A percentile compares a stretch with the other conserved stretches of the same genome.
These are phyloP conservation scores for Amblyopsis rosae DNA, from an alignment of 2,113 vertebrate genomes.

Conservation along the genomic window DNA sequence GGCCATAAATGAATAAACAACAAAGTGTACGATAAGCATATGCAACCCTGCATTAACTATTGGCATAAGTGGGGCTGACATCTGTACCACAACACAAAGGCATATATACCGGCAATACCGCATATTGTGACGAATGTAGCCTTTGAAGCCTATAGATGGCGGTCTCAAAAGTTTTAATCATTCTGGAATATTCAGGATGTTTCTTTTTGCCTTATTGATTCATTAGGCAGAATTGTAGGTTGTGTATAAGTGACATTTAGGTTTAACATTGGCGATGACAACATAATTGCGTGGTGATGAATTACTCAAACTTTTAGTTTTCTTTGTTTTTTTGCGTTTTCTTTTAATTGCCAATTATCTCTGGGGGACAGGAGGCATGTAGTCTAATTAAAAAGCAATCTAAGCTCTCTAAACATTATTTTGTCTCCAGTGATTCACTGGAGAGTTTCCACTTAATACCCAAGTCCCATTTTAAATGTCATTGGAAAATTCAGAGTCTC, in stretches of 20 bases:
- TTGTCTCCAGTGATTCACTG: conserved; percentile 27
- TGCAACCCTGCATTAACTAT: neutral
- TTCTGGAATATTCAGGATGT: neutral
- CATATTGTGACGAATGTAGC: neutral
- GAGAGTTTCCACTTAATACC: conserved; percentile 46
- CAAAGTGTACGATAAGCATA: conserved; percentile 8
- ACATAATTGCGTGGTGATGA: conserved; percentile 46
- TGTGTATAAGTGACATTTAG: conserved; percentile 9
- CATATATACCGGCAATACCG: too few relatives aligned
- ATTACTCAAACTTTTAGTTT: conserved; percentile 55
- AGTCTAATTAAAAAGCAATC: conserved; percentile 72
- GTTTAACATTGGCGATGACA: conserved; percentile 24
- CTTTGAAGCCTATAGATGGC: neutral
- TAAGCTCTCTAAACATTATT: conserved; percentile 61
- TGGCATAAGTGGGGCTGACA: too few relatives aligned
- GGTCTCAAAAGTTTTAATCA: neutral
- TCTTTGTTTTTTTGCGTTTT: neutral
- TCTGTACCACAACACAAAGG: too few relatives aligned
- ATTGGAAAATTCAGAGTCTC: too few relatives aligned
- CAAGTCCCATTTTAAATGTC: conserved; percentile 42
- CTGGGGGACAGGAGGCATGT: conserved; percentile 45
- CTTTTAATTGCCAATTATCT: conserved; percentile 60
- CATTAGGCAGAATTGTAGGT: conserved; percentile 20
- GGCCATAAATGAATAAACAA: conserved; percentile 32
- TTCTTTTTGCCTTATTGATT: neutral